Base-by-base conservation (phyloP, 2,113 vertebrate species). In the Melanotaenia duboulayi region DNA sequence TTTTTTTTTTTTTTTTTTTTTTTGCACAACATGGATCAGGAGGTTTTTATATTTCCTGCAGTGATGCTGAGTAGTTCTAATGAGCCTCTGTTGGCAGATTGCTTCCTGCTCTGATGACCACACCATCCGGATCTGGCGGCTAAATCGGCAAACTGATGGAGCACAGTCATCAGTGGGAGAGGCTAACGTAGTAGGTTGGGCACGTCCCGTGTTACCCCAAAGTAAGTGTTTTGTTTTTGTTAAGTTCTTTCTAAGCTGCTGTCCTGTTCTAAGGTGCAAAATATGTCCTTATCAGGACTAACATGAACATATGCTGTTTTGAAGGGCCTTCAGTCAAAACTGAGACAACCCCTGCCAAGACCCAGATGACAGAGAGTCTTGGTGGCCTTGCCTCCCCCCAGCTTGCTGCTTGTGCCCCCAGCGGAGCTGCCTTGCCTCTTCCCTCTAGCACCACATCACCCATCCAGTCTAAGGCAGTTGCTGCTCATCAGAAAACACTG, bases 71-170 rank as follows among this genome's bases (percentile, higher is more conserved):
- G 61, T n/a, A 22, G 35, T 67, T 74, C 73, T 62, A 46, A 71
- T 39, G 10, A 42, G 14, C 37, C 57, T 83, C 28, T 84, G 58
- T 80, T 83, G 74, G 24, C 85, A 99, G 98, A 97, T 99, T 86
- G 96, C 95, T 76, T 97, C 98, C 0, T 99, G 97, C 79, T 99
- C 98, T 7, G 98, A 99, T 88, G 98, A 99, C 86, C 97, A 99
- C 89, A 97, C 96, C 3, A 77, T 99, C 24, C 95, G 95, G 74
- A 91, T 99, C 74, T 99, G 98, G 98, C 94, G 96, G 23, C 90
- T 99, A 76, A 91, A 75, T n/a, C 87, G 83, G 75, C 51, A 25
- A 81, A 57, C 67, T 10, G 91, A 94, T 16, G 90, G 88, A 37
- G 89, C 75, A 0, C 91, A 88, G 20, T 87, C 93, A 0, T 71